Conservation (phyloP, 2,113 vertebrate species). For the Odocoileus virginianus region DNA sequence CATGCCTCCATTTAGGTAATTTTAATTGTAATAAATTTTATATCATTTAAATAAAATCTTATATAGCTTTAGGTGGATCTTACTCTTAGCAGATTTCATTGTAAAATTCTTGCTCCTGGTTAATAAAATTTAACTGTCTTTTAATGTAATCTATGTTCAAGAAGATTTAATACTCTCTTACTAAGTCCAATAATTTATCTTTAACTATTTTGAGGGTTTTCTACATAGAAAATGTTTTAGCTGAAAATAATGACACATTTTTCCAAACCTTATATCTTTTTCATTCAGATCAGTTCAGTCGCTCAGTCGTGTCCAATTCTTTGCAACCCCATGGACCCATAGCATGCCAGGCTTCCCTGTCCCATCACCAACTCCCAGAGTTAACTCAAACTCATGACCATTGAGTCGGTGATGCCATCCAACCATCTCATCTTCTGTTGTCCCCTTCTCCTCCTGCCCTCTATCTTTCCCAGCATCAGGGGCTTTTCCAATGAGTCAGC, state of each 20-base stretch:
- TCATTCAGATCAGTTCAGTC: neutral
- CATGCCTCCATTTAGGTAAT: neutral
- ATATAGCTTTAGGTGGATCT: neutral
- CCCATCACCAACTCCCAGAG: neutral
- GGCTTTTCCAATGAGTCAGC: neutral
- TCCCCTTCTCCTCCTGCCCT: neutral
- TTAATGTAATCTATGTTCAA: neutral
- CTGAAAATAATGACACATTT: neutral
- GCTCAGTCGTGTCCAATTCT: neutral
- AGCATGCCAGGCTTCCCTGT: accelerated
- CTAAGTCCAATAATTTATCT: neutral
- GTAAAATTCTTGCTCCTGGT: neutral
- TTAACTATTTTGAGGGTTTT: neutral
- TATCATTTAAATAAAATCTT: neutral
- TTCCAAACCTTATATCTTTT: neutral
- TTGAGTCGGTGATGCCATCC: neutral
- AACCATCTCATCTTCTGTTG: neutral
- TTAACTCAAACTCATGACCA: neutral
- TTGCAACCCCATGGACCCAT: neutral
- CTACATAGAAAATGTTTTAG: neutral
- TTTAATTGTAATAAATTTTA: neutral
- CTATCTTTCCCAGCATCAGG: neutral
- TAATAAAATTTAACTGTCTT: neutral
- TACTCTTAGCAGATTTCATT: neutral
- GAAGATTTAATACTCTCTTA: neutral